Percentiles rank a stretch among this genome's conserved stretches.
phyloP scores from a whole-genome alignment of 1,140 invertebrate genomes.

The Halyomorpha halys region DNA sequence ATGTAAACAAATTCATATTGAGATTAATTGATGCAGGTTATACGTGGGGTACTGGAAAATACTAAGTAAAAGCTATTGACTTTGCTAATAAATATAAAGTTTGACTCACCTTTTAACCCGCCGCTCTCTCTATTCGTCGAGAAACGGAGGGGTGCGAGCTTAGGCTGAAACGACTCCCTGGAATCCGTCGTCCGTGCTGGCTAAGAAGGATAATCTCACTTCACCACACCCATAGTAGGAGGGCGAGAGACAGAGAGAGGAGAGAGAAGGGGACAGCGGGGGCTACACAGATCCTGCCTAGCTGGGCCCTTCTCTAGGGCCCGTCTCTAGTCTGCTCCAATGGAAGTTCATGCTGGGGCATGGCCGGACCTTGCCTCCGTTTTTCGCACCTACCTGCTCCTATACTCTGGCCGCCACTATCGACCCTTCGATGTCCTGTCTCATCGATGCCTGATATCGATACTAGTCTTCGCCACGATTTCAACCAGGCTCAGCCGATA shows the following conservation, averaged over 20 bases:
- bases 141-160: constrained; percentile 18
- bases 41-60: no score
- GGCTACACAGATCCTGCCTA: not conserved
- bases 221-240: constrained; percentile 24
- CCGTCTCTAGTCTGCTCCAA: not conserved
- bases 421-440: not conserved
- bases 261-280: not conserved
- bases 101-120: constrained; percentile 7
- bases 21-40: no score
- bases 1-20: no score
- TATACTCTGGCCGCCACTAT: constrained; percentile 15
- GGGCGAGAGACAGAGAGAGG: not conserved
- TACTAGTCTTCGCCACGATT: no score
- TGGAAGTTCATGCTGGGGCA: constrained; percentile 23
- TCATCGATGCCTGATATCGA: no score
- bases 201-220: constrained; percentile 16
- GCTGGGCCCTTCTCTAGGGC: not conserved
- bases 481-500: no score
- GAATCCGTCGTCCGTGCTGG: constrained; percentile 8
- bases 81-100: no score
- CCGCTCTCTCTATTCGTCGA: constrained; percentile 16
- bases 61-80: no score
- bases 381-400: constrained; percentile 19
- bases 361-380: constrained; percentile 19
- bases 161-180: constrained; percentile 6